Evolutionary conservation across 2,888 invertebrate genomes (phyloP).

Genomic region (Clitarchus hookeri): DNA sequence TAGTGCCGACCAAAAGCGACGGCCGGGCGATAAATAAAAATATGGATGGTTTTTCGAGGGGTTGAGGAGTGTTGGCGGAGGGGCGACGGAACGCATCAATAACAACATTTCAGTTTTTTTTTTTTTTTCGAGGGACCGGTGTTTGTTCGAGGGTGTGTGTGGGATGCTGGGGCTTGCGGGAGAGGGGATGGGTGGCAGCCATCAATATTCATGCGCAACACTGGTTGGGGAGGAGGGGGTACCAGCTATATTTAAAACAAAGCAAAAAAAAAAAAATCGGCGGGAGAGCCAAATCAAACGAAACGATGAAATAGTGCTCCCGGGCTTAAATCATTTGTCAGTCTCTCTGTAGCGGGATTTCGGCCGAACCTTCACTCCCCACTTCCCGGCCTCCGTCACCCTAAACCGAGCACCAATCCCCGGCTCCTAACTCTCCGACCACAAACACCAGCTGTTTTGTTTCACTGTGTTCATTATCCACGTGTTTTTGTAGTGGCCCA

Average conservation of each 20-base stretch:
- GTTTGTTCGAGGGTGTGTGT: background rate
- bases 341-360: background rate
- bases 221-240: background rate
- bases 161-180: background rate
- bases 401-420: background rate
- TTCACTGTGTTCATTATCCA: background rate
- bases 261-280: background rate
- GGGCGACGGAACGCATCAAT: background rate
- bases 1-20: slow-evolving; percentile 7
- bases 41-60: background rate
- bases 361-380: background rate
- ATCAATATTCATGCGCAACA: slow-evolving; percentile 3
- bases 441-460: background rate
- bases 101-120: slow-evolving; percentile 10
- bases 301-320: slow-evolving; percentile 14
- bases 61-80: no score
- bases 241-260: background rate
- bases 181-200: background rate
- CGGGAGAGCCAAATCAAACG: slow-evolving; percentile 8
- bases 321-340: slow-evolving; percentile 10
- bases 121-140: background rate
- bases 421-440: background rate
- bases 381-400: background rate
- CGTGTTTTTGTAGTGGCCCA: background rate
- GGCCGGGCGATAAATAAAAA: slow-evolving; percentile 14